Evolutionary conservation across 2,113 vertebrate genomes (phyloP).

Genomic region (Lontra canadensis): DNA sequence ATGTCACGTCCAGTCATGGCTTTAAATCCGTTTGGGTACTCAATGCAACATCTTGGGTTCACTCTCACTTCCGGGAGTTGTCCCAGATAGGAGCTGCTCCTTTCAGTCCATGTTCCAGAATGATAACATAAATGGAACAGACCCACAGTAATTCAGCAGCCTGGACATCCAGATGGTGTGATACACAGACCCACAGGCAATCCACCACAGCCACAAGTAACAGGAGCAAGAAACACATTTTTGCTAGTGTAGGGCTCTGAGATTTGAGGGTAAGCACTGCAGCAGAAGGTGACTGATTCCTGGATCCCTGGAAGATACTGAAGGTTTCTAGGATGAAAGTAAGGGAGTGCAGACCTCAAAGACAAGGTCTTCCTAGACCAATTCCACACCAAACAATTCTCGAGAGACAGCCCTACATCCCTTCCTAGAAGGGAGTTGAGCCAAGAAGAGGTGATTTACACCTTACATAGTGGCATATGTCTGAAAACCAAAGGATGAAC

Average conservation of each 20-base stretch:
- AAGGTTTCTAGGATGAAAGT: not conserved
- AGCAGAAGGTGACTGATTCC: not conserved
- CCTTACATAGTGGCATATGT: not conserved
- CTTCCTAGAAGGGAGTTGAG: not conserved
- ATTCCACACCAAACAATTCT: not conserved
- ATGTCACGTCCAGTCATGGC: not conserved
- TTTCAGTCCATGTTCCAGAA: not conserved
- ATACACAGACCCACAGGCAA: not conserved
- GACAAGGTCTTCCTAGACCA: not conserved
- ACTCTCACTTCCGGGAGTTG: not conserved
- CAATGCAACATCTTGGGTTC: not conserved
- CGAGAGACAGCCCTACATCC: not conserved
- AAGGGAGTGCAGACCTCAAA: not conserved
- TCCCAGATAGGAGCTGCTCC: not conserved
- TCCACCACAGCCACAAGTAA: not conserved
- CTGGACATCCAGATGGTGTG: not conserved
- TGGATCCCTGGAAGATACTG: not conserved
- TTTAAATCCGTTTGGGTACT: not conserved
- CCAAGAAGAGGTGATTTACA: not conserved
- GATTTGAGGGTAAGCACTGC: not conserved
- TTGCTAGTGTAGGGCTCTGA: not conserved
- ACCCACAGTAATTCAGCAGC: not conserved
- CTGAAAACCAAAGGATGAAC: not conserved
- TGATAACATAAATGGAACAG: not conserved
- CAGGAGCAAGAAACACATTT: not conserved